Base-by-base conservation (phyloP, 2,888 invertebrate species). In the Steinernema hermaphroditum region DNA sequence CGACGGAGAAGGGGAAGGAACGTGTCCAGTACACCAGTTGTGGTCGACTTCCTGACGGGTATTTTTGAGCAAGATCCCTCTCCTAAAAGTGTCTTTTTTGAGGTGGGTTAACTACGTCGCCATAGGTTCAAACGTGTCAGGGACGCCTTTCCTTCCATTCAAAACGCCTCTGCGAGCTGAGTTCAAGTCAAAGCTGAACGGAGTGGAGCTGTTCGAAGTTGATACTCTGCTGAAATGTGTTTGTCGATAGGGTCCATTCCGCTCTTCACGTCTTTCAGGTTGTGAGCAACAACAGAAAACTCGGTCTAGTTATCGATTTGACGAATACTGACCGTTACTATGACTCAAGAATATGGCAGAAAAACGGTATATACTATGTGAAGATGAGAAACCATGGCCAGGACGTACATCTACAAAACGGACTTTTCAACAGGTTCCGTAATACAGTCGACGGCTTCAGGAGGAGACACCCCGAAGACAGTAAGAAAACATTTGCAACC, bases 71-170 rank as follows among this genome's bases (percentile, higher is more conserved):
- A 37, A 37, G 37, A 4, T 37, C n/a, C n/a, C n/a, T n/a, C n/a
- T n/a, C n/a, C n/a, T n/a, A n/a, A n/a, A n/a, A 19, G 27, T 6
- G 27, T 54, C 14, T 24, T 24, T 24, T 6, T 87, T 75, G 78
- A 88, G 88, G 77, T 88, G 88, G 88, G 81, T 81, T 37, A 78
- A 80, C 9, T 88, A 88, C 78, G 76, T 76, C 27, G 71, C 79
- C 0, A 73, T 90, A 83, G 92, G 92, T 29, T 87, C 89, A 68
- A 89, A 90, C 22, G 91, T 93, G 70, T 88, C 90, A 74, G 91
- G 91, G n/a, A 92, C 92, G 2, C 90, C 90, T 78, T 90, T 93
- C 78, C 88, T 93, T 80, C 90, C 92, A 75, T 92, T 92, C 87
- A 93, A 93, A 88, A 92, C 92, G 34, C 93, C 93, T 2, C 86